Evolutionary conservation across 2,113 vertebrate species (phyloP).

Genomic region (Albula glossodonta): DNA sequence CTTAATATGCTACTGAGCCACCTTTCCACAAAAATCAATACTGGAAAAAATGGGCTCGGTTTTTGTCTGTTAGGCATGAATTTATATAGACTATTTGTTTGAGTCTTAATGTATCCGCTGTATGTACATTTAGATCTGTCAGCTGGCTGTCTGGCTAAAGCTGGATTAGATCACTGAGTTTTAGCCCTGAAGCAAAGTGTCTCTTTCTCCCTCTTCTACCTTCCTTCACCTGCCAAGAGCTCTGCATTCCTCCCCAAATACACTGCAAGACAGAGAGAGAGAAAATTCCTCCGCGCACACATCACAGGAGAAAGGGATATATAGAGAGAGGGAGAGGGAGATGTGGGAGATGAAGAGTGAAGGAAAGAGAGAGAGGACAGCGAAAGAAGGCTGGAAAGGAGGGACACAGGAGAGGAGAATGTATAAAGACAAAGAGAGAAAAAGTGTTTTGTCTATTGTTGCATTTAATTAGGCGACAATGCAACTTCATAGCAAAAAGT

Average conservation of each 20-base stretch:
- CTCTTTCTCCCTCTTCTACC: neutral
- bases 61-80: neutral
- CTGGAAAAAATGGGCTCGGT: neutral
- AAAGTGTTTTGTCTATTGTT: no score
- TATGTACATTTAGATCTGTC: constrained; percentile 20
- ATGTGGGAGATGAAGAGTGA: neutral
- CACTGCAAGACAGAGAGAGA: neutral
- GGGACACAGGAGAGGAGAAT: no score
- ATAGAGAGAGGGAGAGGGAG: neutral
- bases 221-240: constrained; percentile 25
- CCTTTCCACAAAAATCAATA: neutral
- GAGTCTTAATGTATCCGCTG: no score
- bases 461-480: no score
- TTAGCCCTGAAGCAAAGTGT: neutral
- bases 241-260: no score
- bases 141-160: constrained; percentile 3
- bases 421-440: no score
- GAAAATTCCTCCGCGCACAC: neutral
- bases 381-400: no score
- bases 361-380: neutral
- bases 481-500: no score
- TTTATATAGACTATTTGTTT: neutral
- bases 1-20: neutral
- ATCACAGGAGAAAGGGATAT: neutral
- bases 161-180: constrained; percentile 12